These are phyloP conservation scores for Semicossyphus pulcher DNA, from an alignment of 2,113 vertebrate species.

Conservation along the genomic window DNA sequence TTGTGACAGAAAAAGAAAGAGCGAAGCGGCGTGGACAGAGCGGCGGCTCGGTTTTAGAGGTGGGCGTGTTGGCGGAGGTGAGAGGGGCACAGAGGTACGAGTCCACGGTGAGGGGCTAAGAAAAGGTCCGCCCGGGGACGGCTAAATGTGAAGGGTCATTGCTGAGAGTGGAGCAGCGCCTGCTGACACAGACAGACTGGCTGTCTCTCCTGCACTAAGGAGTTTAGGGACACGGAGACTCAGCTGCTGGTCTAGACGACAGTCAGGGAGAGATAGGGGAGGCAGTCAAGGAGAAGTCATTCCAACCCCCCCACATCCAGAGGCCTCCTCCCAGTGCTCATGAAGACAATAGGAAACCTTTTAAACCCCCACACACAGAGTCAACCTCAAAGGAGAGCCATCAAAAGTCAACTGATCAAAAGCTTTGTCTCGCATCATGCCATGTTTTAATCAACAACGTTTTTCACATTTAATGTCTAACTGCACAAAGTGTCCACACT, in stretches of 20 bases:
- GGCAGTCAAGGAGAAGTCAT: constrained; percentile 59
- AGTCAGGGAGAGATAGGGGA: constrained; percentile 48
- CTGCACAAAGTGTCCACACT: too few species aligned
- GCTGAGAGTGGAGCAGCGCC: constrained; percentile 51
- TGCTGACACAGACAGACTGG: constrained; percentile 76
- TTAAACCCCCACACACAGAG: constrained; percentile 2
- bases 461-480: too few species aligned
- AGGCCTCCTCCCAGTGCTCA: constrained; percentile 15
- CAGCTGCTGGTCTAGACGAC: constrained; percentile 60
- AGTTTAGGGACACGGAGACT: constrained; percentile 64
- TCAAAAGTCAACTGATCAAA: background rate
- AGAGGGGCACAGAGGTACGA: constrained; percentile 35
- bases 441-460: background rate
- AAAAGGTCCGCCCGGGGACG: constrained; percentile 45
- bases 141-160: constrained; percentile 65
- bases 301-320: constrained; percentile 31
- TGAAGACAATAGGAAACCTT: constrained; percentile 48
- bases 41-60: constrained; percentile 30
- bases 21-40: constrained; percentile 15
- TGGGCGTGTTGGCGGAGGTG: constrained; percentile 41
- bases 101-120: constrained; percentile 53
- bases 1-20: constrained; percentile 39
- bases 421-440: background rate
- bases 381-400: constrained; percentile 4
- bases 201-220: constrained; percentile 72